Conservation (phyloP, 2,797 vertebrate genomes). For the Bradypus variegatus region DNA sequence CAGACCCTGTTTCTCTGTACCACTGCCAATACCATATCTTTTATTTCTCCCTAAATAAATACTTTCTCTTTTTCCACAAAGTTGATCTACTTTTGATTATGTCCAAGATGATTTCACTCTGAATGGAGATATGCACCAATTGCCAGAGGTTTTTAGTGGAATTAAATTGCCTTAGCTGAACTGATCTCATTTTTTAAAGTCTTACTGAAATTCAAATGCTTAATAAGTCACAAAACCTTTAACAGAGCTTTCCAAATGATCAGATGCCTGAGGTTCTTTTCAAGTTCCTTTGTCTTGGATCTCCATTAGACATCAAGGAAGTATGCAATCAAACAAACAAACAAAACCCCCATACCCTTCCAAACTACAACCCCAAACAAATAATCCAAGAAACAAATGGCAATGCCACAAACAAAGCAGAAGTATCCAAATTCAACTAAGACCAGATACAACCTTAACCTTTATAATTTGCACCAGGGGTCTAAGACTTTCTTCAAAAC, state of each 20-base stretch:
- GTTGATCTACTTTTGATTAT: background rate
- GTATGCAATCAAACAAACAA: background rate
- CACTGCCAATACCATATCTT: background rate
- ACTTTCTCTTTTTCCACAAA: slow-evolving; percentile 3
- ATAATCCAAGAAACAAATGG: slow-evolving; percentile 39
- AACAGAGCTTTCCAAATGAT: background rate
- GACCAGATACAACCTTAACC: background rate
- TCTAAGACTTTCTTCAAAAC: background rate
- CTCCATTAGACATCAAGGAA: slow-evolving; percentile 44
- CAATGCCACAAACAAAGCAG: slow-evolving; percentile 49
- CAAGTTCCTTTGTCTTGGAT: background rate
- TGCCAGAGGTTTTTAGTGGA: slow-evolving; percentile 41
- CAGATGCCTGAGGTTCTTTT: slow-evolving; percentile 1
- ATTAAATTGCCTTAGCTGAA: slow-evolving; percentile 30
- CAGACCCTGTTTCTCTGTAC: background rate
- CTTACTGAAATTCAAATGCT: slow-evolving; percentile 32
- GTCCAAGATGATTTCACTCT: slow-evolving; percentile 27
- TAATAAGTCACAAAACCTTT: background rate
- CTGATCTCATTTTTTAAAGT: background rate
- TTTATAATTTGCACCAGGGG: background rate
- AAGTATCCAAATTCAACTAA: slow-evolving; percentile 35
- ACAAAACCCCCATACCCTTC: background rate
- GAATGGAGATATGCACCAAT: background rate
- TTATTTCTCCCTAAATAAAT: background rate
- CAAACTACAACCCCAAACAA: slow-evolving; percentile 49